phyloP scores from a whole-genome alignment of 2,888 invertebrate genomes.

The Lagria hirta region DNA sequence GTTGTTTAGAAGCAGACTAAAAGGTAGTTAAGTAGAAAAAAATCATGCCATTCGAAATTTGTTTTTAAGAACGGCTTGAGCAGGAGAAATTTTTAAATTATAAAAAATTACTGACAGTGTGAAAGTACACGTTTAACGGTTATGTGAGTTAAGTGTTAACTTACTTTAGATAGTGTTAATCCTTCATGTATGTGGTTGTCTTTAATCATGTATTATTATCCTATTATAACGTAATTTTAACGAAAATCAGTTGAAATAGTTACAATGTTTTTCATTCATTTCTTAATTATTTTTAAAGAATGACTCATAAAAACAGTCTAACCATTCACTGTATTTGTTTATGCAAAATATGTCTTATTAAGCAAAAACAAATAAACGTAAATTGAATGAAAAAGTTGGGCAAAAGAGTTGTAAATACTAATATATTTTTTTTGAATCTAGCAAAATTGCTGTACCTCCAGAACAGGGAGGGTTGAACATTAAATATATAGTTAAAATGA shows the following conservation, averaged over 20 bases:
- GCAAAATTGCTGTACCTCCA: no score
- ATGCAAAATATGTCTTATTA: no score
- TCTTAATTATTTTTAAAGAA: no score
- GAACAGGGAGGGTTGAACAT: no score
- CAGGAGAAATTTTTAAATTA: constrained; percentile 25
- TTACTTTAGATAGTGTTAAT: constrained; percentile 52
- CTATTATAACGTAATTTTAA: constrained; percentile 18
- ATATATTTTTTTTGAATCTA: no score
- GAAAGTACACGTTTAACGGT: constrained; percentile 39
- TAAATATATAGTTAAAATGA: no score
- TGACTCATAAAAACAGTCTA: constrained; percentile 13
- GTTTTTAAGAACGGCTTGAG: constrained; percentile 23
- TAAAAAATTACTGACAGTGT: constrained; percentile 31
- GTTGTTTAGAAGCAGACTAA: constrained; percentile 26
- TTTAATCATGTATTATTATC: constrained; percentile 41
- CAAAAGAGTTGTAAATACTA: no score
- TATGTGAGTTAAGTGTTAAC: constrained; percentile 49
- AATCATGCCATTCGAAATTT: constrained; percentile 29
- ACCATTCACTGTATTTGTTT: constrained; percentile 13
- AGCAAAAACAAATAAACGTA: no score
- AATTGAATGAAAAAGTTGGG: no score
- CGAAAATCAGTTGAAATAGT: no score
- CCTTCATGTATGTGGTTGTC: constrained; percentile 47
- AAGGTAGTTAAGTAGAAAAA: constrained; percentile 19
- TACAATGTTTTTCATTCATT: no score